Percentiles rank a stretch among this genome's conserved stretches.
phyloP scores from a whole-genome alignment of 2,113 vertebrate species.

The Spheniscus mendiculus region DNA sequence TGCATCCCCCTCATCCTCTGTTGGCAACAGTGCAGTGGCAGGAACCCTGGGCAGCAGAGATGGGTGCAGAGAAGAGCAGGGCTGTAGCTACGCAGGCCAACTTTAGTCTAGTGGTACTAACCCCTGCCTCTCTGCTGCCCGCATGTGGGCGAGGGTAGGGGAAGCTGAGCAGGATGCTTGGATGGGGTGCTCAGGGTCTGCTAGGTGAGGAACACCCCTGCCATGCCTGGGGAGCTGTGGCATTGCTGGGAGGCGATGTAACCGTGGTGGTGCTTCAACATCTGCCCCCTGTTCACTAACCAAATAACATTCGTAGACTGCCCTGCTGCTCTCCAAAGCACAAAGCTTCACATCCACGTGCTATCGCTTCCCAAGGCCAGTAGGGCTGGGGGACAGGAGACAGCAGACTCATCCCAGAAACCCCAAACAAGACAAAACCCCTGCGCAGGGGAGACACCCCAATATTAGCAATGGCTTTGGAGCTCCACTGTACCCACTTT shows the following conservation, averaged over 20 bases:
- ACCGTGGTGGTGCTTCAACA: background rate
- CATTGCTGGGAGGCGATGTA: background rate
- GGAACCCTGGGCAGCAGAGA: background rate
- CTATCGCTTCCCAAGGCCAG: accelerated
- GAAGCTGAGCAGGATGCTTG: background rate
- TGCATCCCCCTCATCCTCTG: background rate
- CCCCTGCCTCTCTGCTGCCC: background rate
- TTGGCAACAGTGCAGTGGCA: background rate
- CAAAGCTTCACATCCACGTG: background rate
- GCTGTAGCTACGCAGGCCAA: background rate
- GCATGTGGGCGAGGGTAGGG: accelerated
- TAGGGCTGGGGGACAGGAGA: background rate
- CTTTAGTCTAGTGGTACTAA: background rate
- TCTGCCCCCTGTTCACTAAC: background rate
- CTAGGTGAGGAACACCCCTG: background rate
- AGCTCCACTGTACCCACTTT: background rate
- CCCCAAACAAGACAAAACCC: background rate
- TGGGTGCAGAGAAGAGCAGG: background rate
- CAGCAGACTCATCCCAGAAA: background rate
- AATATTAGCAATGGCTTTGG: background rate
- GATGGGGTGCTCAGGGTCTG: background rate
- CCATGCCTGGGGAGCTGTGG: background rate
- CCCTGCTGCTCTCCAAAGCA: background rate
- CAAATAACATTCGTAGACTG: background rate
- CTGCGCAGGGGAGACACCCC: too few relatives aligned